Percentiles rank a stretch among this genome's conserved stretches.
Evolutionary conservation across 2,888 invertebrate genomes (phyloP).

Genomic region (Macrostomum cliftonense): DNA sequence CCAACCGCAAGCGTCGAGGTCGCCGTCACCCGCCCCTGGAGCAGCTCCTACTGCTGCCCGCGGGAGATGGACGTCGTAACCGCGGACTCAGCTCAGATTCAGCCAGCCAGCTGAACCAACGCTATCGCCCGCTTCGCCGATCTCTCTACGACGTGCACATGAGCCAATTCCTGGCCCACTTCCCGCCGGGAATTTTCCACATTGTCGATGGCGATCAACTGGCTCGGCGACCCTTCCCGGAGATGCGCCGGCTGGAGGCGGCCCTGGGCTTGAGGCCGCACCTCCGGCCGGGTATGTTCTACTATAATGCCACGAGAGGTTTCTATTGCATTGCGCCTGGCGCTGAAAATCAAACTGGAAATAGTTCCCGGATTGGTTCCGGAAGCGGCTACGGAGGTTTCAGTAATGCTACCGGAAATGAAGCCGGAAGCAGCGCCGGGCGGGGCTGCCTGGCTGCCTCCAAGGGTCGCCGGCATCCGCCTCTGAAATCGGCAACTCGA

Average conservation of each 20-base stretch:
- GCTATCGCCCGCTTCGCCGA: slow-evolving; percentile 2
- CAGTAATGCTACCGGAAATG: slow-evolving; percentile 44
- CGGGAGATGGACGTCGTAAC: too few species aligned
- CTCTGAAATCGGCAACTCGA: slow-evolving; percentile 52
- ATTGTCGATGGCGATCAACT: slow-evolving; percentile 53
- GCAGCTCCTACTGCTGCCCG: too few species aligned
- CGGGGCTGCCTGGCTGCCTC: slow-evolving; percentile 71
- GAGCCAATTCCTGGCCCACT: slow-evolving; percentile 2
- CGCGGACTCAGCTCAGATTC: too few species aligned
- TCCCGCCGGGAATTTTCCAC: slow-evolving; percentile 4
- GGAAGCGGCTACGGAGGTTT: too few species aligned
- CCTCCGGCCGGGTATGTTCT: slow-evolving; percentile 67
- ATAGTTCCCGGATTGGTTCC: too few species aligned
- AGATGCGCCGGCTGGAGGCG: slow-evolving; percentile 63
- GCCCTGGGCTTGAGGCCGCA: slow-evolving; percentile 57
- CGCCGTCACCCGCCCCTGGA: too few species aligned
- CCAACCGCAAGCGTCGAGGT: too few species aligned
- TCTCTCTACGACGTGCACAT: slow-evolving; percentile 7
- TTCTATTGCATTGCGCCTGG: slow-evolving; percentile 68
- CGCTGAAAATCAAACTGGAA: too few species aligned
- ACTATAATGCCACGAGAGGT: slow-evolving; percentile 86
- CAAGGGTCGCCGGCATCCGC: slow-evolving; percentile 66
- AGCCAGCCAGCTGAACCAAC: too few species aligned
- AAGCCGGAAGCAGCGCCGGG: slow-evolving; percentile 30
- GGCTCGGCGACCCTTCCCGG: slow-evolving; percentile 69